Conservation (phyloP, 2,888 invertebrate genomes). For the Branchipolynoe longqiensis region DNA sequence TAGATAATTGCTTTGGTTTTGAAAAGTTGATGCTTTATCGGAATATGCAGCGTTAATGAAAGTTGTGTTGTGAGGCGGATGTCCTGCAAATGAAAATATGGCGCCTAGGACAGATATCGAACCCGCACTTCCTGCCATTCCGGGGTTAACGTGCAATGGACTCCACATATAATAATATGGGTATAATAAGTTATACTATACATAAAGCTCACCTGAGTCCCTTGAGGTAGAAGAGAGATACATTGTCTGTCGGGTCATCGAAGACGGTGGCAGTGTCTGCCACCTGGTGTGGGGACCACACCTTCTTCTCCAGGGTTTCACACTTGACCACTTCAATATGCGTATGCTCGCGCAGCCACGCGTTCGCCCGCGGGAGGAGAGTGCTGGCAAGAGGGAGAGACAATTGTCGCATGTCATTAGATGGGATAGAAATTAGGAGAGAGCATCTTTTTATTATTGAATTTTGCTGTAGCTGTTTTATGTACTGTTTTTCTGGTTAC, state of each 20-base stretch:
- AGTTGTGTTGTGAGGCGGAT: too few relatives aligned
- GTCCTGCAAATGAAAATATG: too few relatives aligned
- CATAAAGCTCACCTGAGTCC: conserved; percentile 64
- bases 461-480: too few relatives aligned
- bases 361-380: conserved; percentile 62
- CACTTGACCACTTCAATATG: conserved; percentile 61
- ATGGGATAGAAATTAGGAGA: too few relatives aligned
- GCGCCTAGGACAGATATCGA: neutral
- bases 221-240: conserved; percentile 58
- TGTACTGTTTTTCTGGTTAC: too few relatives aligned
- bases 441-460: too few relatives aligned
- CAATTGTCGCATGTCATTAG: neutral
- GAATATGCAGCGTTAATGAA: too few relatives aligned
- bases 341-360: conserved; percentile 61
- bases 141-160: neutral
- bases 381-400: conserved; percentile 54
- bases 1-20: too few relatives aligned
- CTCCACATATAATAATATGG: neutral
- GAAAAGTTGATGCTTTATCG: too few relatives aligned
- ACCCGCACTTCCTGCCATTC: neutral
- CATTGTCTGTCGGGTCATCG: conserved; percentile 53
- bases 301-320: conserved; percentile 62
- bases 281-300: conserved; percentile 60
- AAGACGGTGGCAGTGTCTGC: conserved; percentile 27
- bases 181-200: neutral